Conservation (phyloP, 2,113 vertebrate species). For the Micronycteris hirsuta region DNA sequence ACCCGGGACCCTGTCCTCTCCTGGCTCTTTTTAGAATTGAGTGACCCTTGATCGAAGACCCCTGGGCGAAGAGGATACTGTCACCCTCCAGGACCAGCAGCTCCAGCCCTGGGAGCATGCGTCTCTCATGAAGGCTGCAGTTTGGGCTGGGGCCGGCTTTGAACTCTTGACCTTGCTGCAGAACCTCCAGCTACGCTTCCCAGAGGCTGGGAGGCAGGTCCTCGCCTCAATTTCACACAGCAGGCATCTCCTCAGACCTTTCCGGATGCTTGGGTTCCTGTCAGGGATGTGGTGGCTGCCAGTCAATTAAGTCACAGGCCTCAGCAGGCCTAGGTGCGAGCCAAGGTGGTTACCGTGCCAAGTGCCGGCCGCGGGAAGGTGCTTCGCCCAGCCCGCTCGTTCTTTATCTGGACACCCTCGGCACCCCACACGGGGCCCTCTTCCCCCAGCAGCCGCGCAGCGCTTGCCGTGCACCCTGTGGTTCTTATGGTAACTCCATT, state of each 20-base stretch:
- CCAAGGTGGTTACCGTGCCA: not conserved
- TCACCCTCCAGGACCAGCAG: not conserved
- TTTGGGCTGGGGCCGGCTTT: not conserved
- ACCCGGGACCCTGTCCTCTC: not conserved
- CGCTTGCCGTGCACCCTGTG: not conserved
- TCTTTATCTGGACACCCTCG: not conserved
- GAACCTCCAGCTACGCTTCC: not conserved
- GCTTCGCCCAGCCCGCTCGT: not conserved
- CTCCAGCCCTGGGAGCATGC: not conserved
- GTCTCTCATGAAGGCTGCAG: not conserved
- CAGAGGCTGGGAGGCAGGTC: not conserved
- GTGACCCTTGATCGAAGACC: not conserved
- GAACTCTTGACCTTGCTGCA: not conserved
- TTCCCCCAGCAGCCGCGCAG: not conserved
- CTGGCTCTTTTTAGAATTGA: not conserved
- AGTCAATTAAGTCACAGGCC: not conserved
- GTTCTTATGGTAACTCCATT: constrained; percentile 29
- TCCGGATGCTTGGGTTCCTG: not conserved
- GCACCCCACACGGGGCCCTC: not conserved
- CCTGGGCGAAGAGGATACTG: not conserved
- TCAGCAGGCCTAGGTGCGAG: not conserved
- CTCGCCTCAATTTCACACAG: not conserved
- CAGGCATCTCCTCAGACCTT: not conserved
- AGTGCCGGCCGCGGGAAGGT: not conserved
- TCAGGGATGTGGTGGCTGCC: constrained; percentile 9